phyloP scores from a whole-genome alignment of 2,113 vertebrate species.

The Syngnathoides biaculeatus region DNA sequence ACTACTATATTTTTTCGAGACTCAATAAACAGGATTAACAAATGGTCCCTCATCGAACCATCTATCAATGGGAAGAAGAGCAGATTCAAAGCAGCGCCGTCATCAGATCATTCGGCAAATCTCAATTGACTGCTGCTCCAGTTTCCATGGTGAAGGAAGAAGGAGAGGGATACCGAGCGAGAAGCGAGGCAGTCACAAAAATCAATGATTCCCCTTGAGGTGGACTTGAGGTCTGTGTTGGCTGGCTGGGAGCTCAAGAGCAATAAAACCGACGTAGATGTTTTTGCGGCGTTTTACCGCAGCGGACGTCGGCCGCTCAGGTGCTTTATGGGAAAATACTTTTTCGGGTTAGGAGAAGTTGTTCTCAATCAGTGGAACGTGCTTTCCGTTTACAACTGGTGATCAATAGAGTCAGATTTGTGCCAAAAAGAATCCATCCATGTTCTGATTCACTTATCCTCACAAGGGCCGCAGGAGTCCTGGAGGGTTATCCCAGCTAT shows the following conservation, averaged over 20 bases:
- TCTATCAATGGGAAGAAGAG: constrained; percentile 30
- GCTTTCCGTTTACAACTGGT: too few species aligned
- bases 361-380: background rate
- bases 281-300: background rate
- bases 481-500: too few species aligned
- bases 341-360: background rate
- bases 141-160: constrained; percentile 60
- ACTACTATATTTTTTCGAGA: background rate
- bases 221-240: constrained; percentile 15
- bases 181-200: constrained; percentile 5
- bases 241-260: constrained; percentile 19
- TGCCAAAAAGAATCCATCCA: too few species aligned
- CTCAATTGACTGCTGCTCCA: constrained; percentile 51
- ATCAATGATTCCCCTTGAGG: constrained; percentile 33
- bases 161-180: constrained; percentile 11
- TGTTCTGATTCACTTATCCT: too few species aligned
- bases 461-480: too few species aligned
- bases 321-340: background rate
- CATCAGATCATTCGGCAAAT: constrained; percentile 50
- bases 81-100: constrained; percentile 18
- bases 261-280: constrained; percentile 8
- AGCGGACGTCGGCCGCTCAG: background rate
- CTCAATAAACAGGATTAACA: background rate
- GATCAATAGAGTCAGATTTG: too few species aligned
- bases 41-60: constrained; percentile 11